Base-by-base conservation (phyloP, 2,888 invertebrate species). In the Spisula solida region DNA sequence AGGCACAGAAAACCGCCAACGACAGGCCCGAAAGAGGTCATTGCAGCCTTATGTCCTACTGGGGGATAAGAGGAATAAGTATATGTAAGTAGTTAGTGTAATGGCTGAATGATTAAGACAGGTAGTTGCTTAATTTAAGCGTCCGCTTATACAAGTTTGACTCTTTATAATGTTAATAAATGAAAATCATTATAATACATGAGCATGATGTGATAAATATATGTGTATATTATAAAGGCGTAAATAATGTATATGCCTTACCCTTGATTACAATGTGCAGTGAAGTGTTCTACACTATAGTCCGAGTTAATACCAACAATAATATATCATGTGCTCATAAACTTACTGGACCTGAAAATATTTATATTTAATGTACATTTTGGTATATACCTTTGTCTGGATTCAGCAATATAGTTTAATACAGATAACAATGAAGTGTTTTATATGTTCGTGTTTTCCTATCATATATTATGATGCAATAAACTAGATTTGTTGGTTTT, bases 341-440 rank as follows among this genome's bases (percentile, higher is more conserved):
- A 66, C n/a, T 25, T 25, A 25, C 25, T 25, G 25, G 60, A 66
- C 60, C 60, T 66, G 1, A 25, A 25, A 66, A 66, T 66, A 66
- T 51, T 51, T 51, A 51, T 51, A 51, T 66, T 66, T 66, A 25
- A 66, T 66, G 60, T 66, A 25, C n/a, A 25, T 66, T 66, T 66
- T 25, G n/a, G n/a, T n/a, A n/a, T 66, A n/a, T 25, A 8, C 8
- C 60, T n/a, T n/a, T 66, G 25, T 66, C 60, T 66, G 10, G 25
- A 25, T 66, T n/a, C n/a, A 12, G n/a, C 60, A 66, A 20, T n/a
- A n/a, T 25, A n/a, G 60, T 25, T 66, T 25, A n/a, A 66, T 66
- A n/a, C 60, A 66, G 0, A 25, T 66, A 25, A 66, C 60, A 10
- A 66, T 66, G 16, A 51, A n/a, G 60, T 66, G n/a, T 12, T 25